Conservation (phyloP, 2,888 invertebrate genomes). For the Callyntrura sp. region DNA sequence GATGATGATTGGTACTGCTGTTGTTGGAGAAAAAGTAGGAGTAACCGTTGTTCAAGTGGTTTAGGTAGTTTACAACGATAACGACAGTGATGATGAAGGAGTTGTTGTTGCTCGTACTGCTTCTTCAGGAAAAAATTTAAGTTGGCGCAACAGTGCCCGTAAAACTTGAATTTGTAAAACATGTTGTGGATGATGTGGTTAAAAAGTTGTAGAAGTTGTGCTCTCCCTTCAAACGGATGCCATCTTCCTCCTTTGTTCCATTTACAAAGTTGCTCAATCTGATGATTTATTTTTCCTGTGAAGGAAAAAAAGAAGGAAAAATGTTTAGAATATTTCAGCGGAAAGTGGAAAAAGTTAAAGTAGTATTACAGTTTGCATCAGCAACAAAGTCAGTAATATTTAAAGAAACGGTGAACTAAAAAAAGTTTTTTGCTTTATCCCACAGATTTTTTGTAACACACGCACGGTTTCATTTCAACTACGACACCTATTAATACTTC, state of each 20-base stretch:
- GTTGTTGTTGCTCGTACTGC: no score
- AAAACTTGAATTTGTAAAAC: conserved; percentile 33
- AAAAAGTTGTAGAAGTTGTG: conserved; percentile 15
- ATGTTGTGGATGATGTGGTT: conserved; percentile 7
- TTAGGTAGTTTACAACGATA: neutral
- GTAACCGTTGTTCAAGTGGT: neutral
- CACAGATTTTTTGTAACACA: no score
- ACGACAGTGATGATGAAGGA: neutral
- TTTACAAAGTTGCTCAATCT: neutral
- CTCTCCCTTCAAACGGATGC: neutral
- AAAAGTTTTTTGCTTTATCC: no score
- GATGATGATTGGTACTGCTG: neutral
- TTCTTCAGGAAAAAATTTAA: conserved; percentile 22
- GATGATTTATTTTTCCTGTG: conserved; percentile 31
- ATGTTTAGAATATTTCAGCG: no score
- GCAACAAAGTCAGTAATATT: no score
- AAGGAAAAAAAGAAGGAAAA: neutral
- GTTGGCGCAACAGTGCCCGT: conserved; percentile 26
- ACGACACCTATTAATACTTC: no score
- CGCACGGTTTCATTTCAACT: no score
- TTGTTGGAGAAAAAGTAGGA: neutral
- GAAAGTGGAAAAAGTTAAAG: no score
- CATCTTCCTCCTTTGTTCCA: neutral
- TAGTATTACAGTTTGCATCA: neutral
- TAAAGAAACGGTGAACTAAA: no score